These are phyloP conservation scores for Rousettus leschenaultii DNA, from an alignment of 2,113 vertebrate genomes.

Conservation along the genomic window DNA sequence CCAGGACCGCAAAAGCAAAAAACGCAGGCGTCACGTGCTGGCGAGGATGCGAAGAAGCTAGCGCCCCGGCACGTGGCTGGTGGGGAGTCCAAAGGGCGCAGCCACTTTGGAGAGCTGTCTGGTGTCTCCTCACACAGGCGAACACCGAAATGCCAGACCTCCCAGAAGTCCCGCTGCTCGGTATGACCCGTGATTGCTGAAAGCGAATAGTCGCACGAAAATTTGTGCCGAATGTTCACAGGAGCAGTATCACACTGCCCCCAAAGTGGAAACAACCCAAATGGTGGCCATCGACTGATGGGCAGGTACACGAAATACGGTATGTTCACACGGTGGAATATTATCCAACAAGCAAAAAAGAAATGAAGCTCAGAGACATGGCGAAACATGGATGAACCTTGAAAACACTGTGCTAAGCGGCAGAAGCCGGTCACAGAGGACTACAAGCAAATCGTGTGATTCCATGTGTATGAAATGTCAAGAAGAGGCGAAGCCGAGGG, in stretches of 20 bases:
- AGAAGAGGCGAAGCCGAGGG: neutral
- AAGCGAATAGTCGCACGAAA: neutral
- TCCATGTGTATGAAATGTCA: fast-evolving
- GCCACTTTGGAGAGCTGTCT: neutral
- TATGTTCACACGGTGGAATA: fast-evolving
- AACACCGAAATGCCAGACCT: fast-evolving
- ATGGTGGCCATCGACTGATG: too few relatives aligned
- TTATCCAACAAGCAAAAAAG: neutral
- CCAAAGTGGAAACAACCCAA: neutral
- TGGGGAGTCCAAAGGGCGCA: too few relatives aligned
- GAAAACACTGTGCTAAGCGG: neutral
- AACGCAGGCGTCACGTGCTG: fast-evolving
- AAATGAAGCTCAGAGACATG: fast-evolving
- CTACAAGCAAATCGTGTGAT: fast-evolving
- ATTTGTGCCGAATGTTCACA: neutral
- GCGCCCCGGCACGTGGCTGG: fast-evolving
- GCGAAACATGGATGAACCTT: neutral
- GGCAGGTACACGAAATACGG: fast-evolving
- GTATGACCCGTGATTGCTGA: fast-evolving
- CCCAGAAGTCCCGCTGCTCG: too few relatives aligned
- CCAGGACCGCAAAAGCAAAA: neutral
- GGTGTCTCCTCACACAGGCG: neutral
- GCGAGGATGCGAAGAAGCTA: fast-evolving
- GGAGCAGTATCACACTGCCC: neutral
- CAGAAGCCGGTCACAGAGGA: too few relatives aligned